Evolutionary conservation across 64 coral and sea anemone genomes (phyloP), one percentile per base, ranked within the genome.

Genomic region (Stichodactyla mertensii): DNA sequence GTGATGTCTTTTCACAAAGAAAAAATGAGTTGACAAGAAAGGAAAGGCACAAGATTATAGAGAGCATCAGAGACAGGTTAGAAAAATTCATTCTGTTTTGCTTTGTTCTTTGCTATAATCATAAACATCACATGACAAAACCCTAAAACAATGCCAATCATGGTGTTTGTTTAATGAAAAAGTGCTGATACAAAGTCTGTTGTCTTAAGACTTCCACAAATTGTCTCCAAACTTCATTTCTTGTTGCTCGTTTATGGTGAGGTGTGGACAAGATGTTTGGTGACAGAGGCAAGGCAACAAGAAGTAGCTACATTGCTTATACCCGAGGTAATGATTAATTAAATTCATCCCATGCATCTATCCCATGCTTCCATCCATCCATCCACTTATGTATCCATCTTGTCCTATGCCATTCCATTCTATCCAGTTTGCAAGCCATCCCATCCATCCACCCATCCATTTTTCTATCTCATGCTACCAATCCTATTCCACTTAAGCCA

Each of bases 1-100:
- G 90, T 87, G 90, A 92, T 54, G 82, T 92, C 53, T 92, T 92
- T 82, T 85, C 90, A 59, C 78, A 92, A 26, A 86, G 86, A 79
- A 92, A 92, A 58, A 58, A 85, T 87, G 90, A 92, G 27, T 61
- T 92, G 52, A 87, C 84, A 57, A 82, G 86, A 26, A 77, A 92
- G 69, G 90, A 92, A 55, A 60, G 90, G 4, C 90, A 92, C 62
- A 85, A 82, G 55, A 80, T 92, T 19, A 87, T 92, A 24, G 54
- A 85, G 52, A 64, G 60, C 52, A 64, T 85, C 55, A 85, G 60
- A 85, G 24, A 57, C 19, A 85, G 83, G 83, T 64, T 10, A 58
- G 56, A 11, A 11, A 11, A 58, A 45, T 58, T 58, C 14, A 58
- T 58, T 58, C 14, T 11, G 8, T 58, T 58, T 11, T 58, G 8